Percentiles rank a stretch among this genome's conserved stretches.
These are phyloP conservation scores for Parnassius apollo DNA, from an alignment of 2,888 invertebrate species.

Conservation along the genomic window DNA sequence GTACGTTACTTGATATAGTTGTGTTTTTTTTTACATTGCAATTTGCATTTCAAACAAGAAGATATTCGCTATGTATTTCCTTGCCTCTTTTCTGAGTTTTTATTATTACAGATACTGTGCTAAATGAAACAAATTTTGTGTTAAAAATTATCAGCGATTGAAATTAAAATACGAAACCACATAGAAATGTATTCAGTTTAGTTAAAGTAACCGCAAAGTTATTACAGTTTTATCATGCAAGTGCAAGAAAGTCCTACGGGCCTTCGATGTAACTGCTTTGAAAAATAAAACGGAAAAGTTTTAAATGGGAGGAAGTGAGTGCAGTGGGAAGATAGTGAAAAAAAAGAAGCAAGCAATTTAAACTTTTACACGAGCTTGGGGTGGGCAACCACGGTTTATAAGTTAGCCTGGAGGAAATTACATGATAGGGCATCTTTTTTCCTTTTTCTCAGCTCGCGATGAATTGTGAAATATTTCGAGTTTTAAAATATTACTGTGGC, in stretches of 20 bases:
- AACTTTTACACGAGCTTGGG: constrained; percentile 60
- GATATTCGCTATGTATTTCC: too few species aligned
- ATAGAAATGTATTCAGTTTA: constrained; percentile 22
- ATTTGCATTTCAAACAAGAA: too few species aligned
- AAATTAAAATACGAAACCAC: background rate
- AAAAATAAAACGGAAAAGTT: constrained; percentile 75
- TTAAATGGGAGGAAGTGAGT: constrained; percentile 76
- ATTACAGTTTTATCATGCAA: constrained; percentile 40
- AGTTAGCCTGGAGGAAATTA: constrained; percentile 65
- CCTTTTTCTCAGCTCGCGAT: constrained; percentile 36
- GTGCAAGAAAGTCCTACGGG: constrained; percentile 42
- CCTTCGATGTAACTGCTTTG: constrained; percentile 48
- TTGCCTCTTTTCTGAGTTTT: too few species aligned
- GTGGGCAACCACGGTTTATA: constrained; percentile 64
- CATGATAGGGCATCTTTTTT: constrained; percentile 54
- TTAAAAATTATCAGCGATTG: too few species aligned
- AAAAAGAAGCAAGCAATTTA: constrained; percentile 71
- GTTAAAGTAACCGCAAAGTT: constrained; percentile 29
- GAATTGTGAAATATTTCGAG: constrained; percentile 17
- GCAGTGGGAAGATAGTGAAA: constrained; percentile 73
- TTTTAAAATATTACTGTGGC: constrained; percentile 6
- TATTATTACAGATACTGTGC: too few species aligned
- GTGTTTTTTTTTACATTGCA: too few species aligned
- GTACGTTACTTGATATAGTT: too few species aligned
- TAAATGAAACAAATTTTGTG: too few species aligned